A percentile compares a stretch with the other conserved stretches of the same genome.
Evolutionary conservation across 2,113 vertebrate species (phyloP).

Genomic region (Bucco capensis): DNA sequence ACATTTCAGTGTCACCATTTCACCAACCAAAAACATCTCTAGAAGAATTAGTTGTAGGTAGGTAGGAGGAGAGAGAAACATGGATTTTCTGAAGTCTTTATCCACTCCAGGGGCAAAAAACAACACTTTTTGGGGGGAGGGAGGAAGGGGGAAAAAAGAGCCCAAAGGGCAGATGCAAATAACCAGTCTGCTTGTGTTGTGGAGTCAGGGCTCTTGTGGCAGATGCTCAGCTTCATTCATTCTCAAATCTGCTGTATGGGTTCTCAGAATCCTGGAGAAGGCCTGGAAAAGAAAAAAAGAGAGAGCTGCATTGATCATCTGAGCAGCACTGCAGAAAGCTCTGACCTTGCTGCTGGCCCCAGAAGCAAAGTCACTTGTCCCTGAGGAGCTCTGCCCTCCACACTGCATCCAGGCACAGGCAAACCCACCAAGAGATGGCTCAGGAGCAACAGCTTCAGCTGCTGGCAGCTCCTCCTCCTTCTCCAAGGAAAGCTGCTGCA

Average conservation of each 20-base stretch:
- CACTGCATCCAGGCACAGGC: too few relatives aligned
- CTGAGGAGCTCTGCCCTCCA: too few relatives aligned
- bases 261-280: slow-evolving; percentile 85
- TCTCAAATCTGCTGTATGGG: slow-evolving; percentile 87
- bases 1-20: background rate
- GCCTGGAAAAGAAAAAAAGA: slow-evolving; percentile 75
- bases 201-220: background rate
- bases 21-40: background rate
- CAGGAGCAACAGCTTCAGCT: too few relatives aligned
- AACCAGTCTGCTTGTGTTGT: background rate
- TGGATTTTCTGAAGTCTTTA: background rate
- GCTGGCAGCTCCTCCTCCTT: too few relatives aligned
- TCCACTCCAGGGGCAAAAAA: background rate
- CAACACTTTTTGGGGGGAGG: background rate
- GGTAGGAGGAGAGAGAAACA: background rate
- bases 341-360: too few relatives aligned
- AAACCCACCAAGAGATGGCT: too few relatives aligned
- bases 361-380: too few relatives aligned
- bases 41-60: background rate
- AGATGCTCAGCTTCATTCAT: slow-evolving; percentile 71
- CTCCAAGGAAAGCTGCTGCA: too few relatives aligned
- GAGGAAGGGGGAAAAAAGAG: too few relatives aligned
- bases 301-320: too few relatives aligned
- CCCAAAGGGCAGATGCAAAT: background rate
- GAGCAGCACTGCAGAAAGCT: too few relatives aligned